Base-by-base conservation (phyloP, 2,888 invertebrate genomes). In the Ophion slaviceki region DNA sequence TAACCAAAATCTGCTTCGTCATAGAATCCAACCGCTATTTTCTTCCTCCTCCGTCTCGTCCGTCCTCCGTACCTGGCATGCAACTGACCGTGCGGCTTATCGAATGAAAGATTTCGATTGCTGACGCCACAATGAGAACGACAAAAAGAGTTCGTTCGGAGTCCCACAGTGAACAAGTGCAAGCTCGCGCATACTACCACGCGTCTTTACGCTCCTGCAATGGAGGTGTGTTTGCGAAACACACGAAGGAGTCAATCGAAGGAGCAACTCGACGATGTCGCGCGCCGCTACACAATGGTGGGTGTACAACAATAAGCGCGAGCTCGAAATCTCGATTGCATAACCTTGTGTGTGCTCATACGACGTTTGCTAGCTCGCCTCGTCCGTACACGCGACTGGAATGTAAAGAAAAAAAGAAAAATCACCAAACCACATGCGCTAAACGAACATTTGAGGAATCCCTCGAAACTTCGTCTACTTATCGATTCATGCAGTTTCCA, bases 181-280 rank as follows among this genome's bases (percentile, higher is more conserved):
- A 53, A 53, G 17, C 70, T 28, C 24, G 36, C 28, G 0, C 40
- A 20, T 36, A 14, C 59, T 72, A 24, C 24, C 75, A 36, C 40
- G 40, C 59, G 45, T n/a, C 62, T 40, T 45, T 75, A 14, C 76
- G 80, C 64, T 78, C 28, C 59, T 59, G 72, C 86, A 80, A 85
- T 77, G 74, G 82, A 72, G 85, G 82, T 82, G 85, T 76, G 82
- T 85, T 84, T 78, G 62, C 62, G 86, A 82, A 86, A 84, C 71
- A 81, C 61, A 67, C 77, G 20, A 53, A 61, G 79, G 70, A 67
- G 53, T 66, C 59, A 66, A 68, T 64, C 61, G 47, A 67, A 67
- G 70, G 45, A 71, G 59, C 67, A 76, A 84, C 64, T 36, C 36
- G 57, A 6, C 14, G 24, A 57, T 36, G 57, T 20, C 66, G 20